Base-by-base conservation (phyloP, 2,113 vertebrate genomes). In the Notarius quadriscutis region DNA sequence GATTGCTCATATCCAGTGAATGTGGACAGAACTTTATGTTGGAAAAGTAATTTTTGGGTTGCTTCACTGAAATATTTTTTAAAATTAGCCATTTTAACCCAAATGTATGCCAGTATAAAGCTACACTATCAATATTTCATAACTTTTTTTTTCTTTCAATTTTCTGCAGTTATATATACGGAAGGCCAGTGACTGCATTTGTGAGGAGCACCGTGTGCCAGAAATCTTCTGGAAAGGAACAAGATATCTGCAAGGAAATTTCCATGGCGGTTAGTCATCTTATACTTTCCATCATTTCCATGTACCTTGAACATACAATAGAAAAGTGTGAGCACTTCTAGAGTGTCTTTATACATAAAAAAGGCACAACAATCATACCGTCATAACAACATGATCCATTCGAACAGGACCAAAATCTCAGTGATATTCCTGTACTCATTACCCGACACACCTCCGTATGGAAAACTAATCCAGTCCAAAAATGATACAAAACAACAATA, bases 141-240 rank as follows among this genome's bases (percentile, higher is more conserved):
- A 18, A 11, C 25, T 41, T 41, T 41, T 41, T 41, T 34, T 41
- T 41, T 41, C 34, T 17, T 7, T 5, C 4, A 18, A 15, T 18
- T 50, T 41, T 80, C 86, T 89, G 17, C 69, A 96, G 95, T 83
- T 96, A 95, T 88, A 94, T 94, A 1, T 95, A 93, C 79, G 94
- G 95, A 9, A 96, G 95, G 87, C 94, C 95, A n/a, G 94, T 95
- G 20, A 0, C 85, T 22, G 95, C 95, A 5, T 86, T 83, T 7
- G 92, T 93, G 18, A 93, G 81, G n/a, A 89, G 82, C 0, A 55
- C 9, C 30, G 83, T 94, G 27, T 95, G 95, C 65, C 84, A 87
- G 51, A 84, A 63, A 4, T 41, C 41, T 41, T 41, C 41, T 41
- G 0, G 0, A 0, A 1, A 0, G 0, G 0, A 0, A 55, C 79